Evolutionary conservation across 2,113 vertebrate species (phyloP).

Genomic region (Hydropotes inermis): DNA sequence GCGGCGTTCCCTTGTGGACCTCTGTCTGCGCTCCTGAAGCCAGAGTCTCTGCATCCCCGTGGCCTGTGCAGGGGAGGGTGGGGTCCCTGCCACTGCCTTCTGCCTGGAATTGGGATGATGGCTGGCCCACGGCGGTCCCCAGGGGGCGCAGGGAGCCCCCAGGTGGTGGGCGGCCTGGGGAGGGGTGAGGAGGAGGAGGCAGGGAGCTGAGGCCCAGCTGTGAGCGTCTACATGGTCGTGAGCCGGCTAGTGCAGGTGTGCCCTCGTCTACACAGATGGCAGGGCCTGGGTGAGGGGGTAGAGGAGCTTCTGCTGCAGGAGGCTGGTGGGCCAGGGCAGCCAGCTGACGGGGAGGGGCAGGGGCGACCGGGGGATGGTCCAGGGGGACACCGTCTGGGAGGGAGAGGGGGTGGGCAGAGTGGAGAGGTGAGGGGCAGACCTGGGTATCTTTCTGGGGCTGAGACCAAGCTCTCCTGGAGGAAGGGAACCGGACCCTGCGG

Average conservation of each 20-base stretch:
- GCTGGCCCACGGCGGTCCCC: neutral
- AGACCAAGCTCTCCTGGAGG: neutral
- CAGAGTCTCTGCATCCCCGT: neutral
- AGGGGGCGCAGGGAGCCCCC: neutral
- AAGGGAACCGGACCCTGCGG: fast-evolving
- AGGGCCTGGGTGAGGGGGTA: neutral
- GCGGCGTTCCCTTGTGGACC: fast-evolving
- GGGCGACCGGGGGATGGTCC: neutral
- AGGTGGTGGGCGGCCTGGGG: neutral
- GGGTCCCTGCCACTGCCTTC: neutral
- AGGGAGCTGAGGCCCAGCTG: neutral
- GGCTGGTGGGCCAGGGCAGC: neutral
- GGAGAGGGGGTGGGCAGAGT: fast-evolving
- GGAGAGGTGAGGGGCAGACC: neutral
- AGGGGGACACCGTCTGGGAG: neutral
- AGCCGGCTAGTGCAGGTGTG: neutral
- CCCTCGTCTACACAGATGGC: fast-evolving
- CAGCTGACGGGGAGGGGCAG: fast-evolving
- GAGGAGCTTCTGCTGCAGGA: neutral
- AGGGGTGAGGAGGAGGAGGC: neutral
- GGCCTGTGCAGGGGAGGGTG: neutral
- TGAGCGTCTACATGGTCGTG: fast-evolving
- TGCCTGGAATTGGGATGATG: fast-evolving
- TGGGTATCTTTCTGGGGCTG: fast-evolving
- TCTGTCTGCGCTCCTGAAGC: neutral